phyloP scores from a whole-genome alignment of 1,140 invertebrate genomes.

The Bicyclus anynana region DNA sequence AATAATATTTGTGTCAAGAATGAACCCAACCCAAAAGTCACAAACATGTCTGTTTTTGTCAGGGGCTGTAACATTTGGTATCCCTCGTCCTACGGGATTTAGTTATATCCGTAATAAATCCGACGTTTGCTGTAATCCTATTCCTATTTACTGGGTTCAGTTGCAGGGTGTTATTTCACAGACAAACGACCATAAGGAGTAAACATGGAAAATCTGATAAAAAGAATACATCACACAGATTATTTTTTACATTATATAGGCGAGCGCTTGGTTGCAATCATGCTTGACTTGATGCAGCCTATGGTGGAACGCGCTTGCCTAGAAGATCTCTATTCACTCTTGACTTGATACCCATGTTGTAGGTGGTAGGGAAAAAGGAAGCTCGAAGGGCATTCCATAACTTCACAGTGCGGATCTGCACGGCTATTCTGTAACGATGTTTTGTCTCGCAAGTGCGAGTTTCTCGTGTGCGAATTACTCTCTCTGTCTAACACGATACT shows the following conservation, averaged over 20 bases:
- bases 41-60: conserved; percentile 15
- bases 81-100: conserved; percentile 38
- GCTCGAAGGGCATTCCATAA: no score
- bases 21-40: conserved; percentile 7
- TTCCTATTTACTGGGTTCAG: conserved; percentile 25
- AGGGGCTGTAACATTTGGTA: conserved; percentile 4
- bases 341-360: no score
- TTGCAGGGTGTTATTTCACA: conserved; percentile 40
- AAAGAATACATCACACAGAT: not conserved
- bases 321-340: no score
- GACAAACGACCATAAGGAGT: conserved; percentile 37
- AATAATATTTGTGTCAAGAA: not conserved
- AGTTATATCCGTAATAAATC: conserved; percentile 58
- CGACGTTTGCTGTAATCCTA: conserved; percentile 55
- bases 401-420: no score
- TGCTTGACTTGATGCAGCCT: no score
- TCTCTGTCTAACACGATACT: no score
- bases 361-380: no score
- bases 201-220: not conserved
- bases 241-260: not conserved
- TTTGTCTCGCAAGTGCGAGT: no score
- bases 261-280: no score
- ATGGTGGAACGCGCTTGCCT: no score
- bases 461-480: no score
- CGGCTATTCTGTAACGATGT: no score